Base-by-base conservation (phyloP, 2,888 invertebrate genomes). In the Zelleria hepariella region DNA sequence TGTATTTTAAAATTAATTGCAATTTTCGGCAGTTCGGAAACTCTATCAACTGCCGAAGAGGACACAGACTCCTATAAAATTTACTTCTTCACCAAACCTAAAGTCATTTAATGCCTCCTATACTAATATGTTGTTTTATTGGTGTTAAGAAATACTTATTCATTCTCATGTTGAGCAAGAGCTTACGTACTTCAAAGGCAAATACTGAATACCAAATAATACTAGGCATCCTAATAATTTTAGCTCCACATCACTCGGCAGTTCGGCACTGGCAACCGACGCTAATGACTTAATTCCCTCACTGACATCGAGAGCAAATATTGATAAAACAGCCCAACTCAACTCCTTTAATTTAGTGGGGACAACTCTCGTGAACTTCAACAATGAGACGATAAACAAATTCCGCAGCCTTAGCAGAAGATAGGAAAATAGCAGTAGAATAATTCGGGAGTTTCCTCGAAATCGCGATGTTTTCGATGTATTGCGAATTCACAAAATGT, bases 281-380 rank as follows among this genome's bases (percentile, higher is more conserved):
- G 32, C 32, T 42, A 42, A 42, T 42, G 6, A 42, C 32, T 42
- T 42, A 42, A 42, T 42, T 42, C 15, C 15, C 32, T 56, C 23
- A 60, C 57, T 60, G 51, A 51, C 20, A 51, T 21, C 51, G 51
- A 23, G 21, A 51, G 51, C 51, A 20, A 49, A 51, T 51, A 21
- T 51, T 21, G 51, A 51, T 51, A 21, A 51, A 51, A 10, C 15
- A 15, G 15, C 32, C 32, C 32, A 42, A 42, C 32, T 42, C 10
- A 42, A 42, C 32, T 42, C 32, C 32, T 42, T 42, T 42, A 42
- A 42, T 42, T 42, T 42, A 42, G 10, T 42, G 32, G 32, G n/a
- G 32, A 42, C 32, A 42, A 42, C 32, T 42, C 1, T 42, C 2
- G 32, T 42, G 15, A 42, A 42, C 32, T 42, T 42, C 10, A 42